These are phyloP conservation scores for Melikaiella ostensackeni DNA, from an alignment of 2,888 invertebrate genomes.

Conservation along the genomic window DNA sequence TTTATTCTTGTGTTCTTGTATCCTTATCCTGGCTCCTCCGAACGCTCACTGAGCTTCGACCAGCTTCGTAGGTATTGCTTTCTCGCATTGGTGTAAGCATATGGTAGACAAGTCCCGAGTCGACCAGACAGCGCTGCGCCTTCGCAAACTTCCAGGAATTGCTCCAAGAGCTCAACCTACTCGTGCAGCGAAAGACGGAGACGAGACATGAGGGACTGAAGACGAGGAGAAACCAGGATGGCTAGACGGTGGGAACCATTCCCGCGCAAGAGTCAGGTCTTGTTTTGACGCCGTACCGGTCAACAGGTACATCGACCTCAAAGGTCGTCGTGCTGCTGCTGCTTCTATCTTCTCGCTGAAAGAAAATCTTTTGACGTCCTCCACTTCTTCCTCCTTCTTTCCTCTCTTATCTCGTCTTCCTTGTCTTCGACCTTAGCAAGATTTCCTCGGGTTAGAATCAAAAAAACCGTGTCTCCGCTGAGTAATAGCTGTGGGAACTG, in stretches of 20 bases:
- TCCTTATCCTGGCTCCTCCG: constrained; percentile 54
- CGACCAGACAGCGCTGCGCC: constrained; percentile 73
- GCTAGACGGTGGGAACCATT: constrained; percentile 73
- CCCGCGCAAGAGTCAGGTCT: constrained; percentile 58
- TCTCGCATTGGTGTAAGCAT: constrained; percentile 50
- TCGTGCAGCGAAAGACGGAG: constrained; percentile 26
- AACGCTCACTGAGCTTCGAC: constrained; percentile 41
- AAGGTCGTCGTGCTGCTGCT: constrained; percentile 70
- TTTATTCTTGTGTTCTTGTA: constrained; percentile 13
- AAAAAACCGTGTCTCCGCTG: constrained; percentile 18
- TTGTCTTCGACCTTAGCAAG: constrained; percentile 24
- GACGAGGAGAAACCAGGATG: constrained; percentile 60
- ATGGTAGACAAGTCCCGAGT: constrained; percentile 59
- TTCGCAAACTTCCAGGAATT: constrained; percentile 64
- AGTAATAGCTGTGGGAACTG: constrained; percentile 32
- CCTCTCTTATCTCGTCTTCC: neutral
- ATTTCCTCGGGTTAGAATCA: constrained; percentile 24
- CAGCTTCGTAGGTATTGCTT: constrained; percentile 60
- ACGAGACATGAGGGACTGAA: constrained; percentile 48
- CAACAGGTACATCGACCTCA: constrained; percentile 75
- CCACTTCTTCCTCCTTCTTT: constrained; percentile 31
- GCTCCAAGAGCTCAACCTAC: constrained; percentile 23
- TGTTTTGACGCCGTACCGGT: constrained; percentile 74
- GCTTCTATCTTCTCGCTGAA: constrained; percentile 23
- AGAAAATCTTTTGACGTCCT: constrained; percentile 42